These are phyloP conservation scores for Dusona sp. DNA, from an alignment of 2,888 invertebrate genomes.

Conservation along the genomic window DNA sequence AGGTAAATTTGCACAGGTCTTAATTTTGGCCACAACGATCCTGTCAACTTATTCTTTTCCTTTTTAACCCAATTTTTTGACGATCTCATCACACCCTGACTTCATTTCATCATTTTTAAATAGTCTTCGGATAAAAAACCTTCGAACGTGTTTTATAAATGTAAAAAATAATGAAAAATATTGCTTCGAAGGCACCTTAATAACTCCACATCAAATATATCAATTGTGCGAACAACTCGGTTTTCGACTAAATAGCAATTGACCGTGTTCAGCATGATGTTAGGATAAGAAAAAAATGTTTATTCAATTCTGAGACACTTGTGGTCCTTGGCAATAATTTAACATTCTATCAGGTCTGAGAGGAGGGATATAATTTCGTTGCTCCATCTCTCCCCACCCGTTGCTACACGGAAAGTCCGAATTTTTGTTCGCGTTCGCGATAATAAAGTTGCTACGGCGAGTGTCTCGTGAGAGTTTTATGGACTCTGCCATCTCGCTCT, in stretches of 20 bases:
- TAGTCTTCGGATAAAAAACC: not conserved
- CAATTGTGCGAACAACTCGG: not conserved
- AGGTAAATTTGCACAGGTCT: no score
- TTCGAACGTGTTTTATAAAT: not conserved
- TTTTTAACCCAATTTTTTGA: not conserved
- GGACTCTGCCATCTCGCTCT: constrained; percentile 54
- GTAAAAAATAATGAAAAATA: not conserved
- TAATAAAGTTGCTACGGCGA: constrained; percentile 57
- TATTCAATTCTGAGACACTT: not conserved
- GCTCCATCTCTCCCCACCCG: not conserved
- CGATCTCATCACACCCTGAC: not conserved
- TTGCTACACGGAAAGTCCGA: constrained; percentile 45
- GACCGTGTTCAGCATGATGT: not conserved
- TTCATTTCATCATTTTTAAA: not conserved
- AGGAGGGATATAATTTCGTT: not conserved
- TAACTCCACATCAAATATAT: not conserved
- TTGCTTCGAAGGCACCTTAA: not conserved
- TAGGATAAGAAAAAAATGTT: not conserved
- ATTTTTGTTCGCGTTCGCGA: constrained; percentile 48
- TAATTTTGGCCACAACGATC: no score
- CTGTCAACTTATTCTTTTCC: no score
- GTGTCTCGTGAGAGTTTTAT: constrained; percentile 63
- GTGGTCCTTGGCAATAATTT: constrained; percentile 30
- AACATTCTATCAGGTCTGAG: not conserved
- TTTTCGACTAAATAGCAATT: not conserved